Conservation (phyloP, 2,797 vertebrate species). For the Liasis olivaceus region DNA sequence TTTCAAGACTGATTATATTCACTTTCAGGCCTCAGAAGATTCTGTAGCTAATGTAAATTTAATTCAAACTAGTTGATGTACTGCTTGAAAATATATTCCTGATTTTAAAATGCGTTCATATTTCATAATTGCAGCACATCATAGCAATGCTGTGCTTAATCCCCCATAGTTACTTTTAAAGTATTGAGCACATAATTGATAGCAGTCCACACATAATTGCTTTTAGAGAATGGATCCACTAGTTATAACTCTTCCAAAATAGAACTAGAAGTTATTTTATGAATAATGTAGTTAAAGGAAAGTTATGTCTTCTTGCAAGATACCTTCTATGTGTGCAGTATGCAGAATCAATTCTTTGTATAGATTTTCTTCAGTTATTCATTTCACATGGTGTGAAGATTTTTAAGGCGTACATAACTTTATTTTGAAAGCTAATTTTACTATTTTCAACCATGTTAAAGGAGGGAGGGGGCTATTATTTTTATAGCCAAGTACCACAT, state of each 20-base stretch:
- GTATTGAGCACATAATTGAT: too few species aligned
- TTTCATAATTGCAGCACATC: too few species aligned
- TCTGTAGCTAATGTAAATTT: too few species aligned
- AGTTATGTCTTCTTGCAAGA: not conserved
- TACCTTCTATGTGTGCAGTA: rapidly evolving
- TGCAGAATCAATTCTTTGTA: not conserved
- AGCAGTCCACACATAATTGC: not conserved
- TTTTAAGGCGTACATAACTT: not conserved
- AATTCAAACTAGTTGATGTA: too few species aligned
- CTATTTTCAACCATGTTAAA: not conserved
- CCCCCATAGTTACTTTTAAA: too few species aligned
- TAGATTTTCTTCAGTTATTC: not conserved
- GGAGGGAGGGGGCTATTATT: too few species aligned
- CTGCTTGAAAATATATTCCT: too few species aligned
- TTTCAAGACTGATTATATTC: not conserved
- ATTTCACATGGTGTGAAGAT: not conserved
- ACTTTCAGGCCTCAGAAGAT: not conserved
- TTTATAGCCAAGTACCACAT: too few species aligned
- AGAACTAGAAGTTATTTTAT: not conserved
- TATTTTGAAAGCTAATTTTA: not conserved
- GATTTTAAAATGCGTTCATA: not conserved
- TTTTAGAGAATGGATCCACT: not conserved
- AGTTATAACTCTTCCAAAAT: not conserved
- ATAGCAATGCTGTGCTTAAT: too few species aligned
- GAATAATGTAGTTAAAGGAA: not conserved